Percentiles rank a stretch among this genome's conserved stretches.
Conservation (phyloP, 2,113 vertebrate genomes). For the Chloropsis cyanopogon region DNA sequence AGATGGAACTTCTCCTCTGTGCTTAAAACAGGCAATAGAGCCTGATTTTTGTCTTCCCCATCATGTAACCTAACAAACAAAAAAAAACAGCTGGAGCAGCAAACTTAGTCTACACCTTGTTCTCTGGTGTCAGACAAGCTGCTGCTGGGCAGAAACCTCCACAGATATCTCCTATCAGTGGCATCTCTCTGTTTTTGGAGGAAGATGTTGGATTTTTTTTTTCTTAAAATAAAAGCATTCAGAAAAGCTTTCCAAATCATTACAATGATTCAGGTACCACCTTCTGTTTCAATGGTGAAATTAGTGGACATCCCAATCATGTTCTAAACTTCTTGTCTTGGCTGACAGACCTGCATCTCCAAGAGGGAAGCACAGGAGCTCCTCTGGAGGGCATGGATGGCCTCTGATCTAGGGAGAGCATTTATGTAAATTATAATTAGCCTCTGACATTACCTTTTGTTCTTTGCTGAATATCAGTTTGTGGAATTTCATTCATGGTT, state of each 20-base stretch:
- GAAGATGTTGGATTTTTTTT: neutral
- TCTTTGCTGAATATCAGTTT: neutral
- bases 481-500: neutral
- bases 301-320: neutral
- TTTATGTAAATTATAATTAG: neutral
- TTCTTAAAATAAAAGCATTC: neutral
- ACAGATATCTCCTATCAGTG: neutral
- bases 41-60: too few relatives aligned
- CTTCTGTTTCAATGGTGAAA: neutral
- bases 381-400: neutral
- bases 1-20: too few relatives aligned
- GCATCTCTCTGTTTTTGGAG: neutral
- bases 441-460: neutral
- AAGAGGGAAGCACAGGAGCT: neutral
- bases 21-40: neutral
- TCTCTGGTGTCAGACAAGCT: neutral
- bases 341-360: neutral
- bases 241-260: neutral
- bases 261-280: neutral
- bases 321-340: neutral
- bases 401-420: fast-evolving
- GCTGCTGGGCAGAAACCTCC: neutral
- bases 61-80: neutral
- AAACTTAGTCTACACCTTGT: neutral
- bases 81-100: neutral